Evolutionary conservation across 2,797 vertebrate species (phyloP).

Genomic region (Karalla daura): DNA sequence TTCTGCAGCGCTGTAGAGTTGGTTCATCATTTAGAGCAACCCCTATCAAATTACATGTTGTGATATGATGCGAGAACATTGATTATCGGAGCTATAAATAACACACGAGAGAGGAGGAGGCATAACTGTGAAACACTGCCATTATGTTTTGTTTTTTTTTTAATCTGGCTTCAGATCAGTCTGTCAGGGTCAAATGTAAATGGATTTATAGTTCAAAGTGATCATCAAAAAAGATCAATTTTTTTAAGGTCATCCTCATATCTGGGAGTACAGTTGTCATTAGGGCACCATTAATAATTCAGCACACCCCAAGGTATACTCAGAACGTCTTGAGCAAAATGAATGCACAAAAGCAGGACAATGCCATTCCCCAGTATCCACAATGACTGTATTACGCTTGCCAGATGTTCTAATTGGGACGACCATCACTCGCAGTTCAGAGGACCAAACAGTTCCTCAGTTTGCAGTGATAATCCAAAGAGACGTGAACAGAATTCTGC

Average conservation of each 20-base stretch:
- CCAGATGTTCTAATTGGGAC: conserved; percentile 57
- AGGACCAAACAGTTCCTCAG: conserved; percentile 23
- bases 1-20: background rate
- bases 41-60: background rate
- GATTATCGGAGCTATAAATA: conserved; percentile 6
- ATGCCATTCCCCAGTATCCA: conserved; percentile 52
- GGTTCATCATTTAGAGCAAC: background rate
- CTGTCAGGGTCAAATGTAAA: conserved; percentile 67
- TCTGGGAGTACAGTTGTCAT: conserved; percentile 79
- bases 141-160: conserved; percentile 19
- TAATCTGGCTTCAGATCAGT: conserved; percentile 62
- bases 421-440: conserved; percentile 50
- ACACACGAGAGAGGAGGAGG: background rate
- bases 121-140: background rate
- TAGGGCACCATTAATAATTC: conserved; percentile 82
- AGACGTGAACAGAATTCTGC: conserved; percentile 46
- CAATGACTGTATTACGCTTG: conserved; percentile 44
- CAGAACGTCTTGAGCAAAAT: conserved; percentile 59
- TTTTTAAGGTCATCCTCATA: conserved; percentile 83
- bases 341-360: conserved; percentile 67
- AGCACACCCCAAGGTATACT: conserved; percentile 74
- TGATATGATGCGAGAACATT: background rate
- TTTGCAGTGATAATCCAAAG: conserved; percentile 35
- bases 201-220: conserved; percentile 74
- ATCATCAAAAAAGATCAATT: conserved; percentile 80